These are phyloP conservation scores for Clarias magur DNA, from an alignment of 2,113 vertebrate genomes.

Conservation along the genomic window DNA sequence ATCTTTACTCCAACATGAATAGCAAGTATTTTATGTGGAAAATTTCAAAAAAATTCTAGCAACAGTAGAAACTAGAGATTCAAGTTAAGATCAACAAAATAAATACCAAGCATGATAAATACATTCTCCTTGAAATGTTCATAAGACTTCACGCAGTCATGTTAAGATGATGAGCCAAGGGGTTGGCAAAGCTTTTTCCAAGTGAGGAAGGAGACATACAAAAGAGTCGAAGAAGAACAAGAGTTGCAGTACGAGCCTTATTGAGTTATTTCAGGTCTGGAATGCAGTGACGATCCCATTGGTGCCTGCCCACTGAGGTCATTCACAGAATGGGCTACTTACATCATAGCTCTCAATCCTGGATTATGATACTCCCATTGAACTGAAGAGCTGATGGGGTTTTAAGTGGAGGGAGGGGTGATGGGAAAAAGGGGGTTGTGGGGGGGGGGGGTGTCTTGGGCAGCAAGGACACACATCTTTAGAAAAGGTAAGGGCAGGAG, in stretches of 20 bases:
- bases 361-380: conserved; percentile 33
- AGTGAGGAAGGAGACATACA: conserved; percentile 3
- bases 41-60: background rate
- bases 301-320: conserved; percentile 54
- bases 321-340: conserved; percentile 52
- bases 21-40: background rate
- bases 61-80: background rate
- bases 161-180: background rate
- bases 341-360: conserved; percentile 46
- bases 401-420: background rate
- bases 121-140: background rate
- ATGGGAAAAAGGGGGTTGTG: background rate
- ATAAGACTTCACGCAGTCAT: conserved; percentile 4
- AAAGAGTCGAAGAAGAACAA: background rate
- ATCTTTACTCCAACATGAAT: background rate
- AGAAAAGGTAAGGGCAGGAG: conserved; percentile 19
- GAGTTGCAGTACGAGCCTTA: conserved; percentile 23
- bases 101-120: background rate
- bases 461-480: conserved; percentile 34
- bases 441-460: background rate
- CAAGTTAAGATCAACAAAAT: background rate
- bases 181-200: background rate
- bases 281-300: conserved; percentile 46
- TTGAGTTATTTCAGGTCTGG: conserved; percentile 50
- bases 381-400: background rate